Percentiles rank a stretch among this genome's conserved stretches.
Conservation (phyloP, 2,888 invertebrate genomes). For the Ornithoptera priamus region DNA sequence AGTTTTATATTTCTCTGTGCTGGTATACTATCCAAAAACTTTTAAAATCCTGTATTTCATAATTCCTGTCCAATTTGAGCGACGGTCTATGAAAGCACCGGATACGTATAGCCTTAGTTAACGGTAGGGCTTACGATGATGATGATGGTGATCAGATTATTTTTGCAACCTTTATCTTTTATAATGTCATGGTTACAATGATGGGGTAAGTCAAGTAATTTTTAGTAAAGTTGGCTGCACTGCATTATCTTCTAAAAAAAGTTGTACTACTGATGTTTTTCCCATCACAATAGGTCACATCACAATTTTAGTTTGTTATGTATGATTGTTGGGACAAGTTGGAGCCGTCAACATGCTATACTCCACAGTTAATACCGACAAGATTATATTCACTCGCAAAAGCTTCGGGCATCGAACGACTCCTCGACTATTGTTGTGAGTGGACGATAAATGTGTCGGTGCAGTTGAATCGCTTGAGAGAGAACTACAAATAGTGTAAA, state of each 20-base stretch:
- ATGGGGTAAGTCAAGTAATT: no score
- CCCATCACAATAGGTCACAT: not conserved
- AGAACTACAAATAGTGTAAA: conserved; percentile 10
- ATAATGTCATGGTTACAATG: no score
- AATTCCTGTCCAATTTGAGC: no score
- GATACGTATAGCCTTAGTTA: no score
- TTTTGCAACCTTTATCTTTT: no score
- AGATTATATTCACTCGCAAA: conserved; percentile 14
- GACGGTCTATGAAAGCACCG: no score
- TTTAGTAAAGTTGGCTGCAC: no score
- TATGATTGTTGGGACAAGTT: not conserved
- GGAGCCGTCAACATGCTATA: not conserved
- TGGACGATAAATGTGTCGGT: conserved; percentile 18
- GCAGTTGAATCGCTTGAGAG: conserved; percentile 5
- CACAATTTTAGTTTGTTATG: not conserved
- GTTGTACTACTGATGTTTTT: no score
- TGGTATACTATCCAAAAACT: not conserved
- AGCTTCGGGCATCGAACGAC: conserved; percentile 15
- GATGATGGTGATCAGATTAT: no score
- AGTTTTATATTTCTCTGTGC: not conserved
- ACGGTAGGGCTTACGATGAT: no score
- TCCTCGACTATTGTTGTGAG: conserved; percentile 22
- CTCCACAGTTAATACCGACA: not conserved
- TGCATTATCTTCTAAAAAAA: no score
- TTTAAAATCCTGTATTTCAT: not conserved